These are phyloP conservation scores for Ophiothrix spiculata DNA, from an alignment of 35 echinoderm and acorn worm species.

Conservation along the genomic window DNA sequence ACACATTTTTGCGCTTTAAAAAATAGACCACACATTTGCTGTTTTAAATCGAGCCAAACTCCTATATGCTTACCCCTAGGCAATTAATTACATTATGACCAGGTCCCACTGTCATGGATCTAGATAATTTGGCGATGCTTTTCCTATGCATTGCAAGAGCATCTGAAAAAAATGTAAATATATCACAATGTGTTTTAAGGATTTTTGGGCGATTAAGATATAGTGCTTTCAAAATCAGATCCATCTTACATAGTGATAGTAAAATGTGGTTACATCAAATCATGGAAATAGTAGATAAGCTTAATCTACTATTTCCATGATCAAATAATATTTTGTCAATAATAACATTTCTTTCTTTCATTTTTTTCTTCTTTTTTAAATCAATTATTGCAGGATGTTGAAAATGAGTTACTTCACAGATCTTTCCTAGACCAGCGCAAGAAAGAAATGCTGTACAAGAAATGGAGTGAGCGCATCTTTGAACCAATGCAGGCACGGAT, in stretches of 20 bases:
- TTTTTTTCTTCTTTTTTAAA: neutral
- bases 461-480: slow-evolving; percentile 83
- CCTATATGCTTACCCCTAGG: neutral
- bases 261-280: neutral
- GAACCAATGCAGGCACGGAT: slow-evolving; percentile 75
- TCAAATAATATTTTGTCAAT: neutral
- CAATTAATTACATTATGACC: neutral
- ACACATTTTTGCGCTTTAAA: too few relatives aligned
- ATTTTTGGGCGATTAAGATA: neutral
- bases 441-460: slow-evolving; percentile 97
- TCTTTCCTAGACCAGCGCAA: slow-evolving; percentile 83
- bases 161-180: neutral
- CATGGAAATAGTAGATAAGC: neutral
- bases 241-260: neutral
- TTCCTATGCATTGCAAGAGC: too few relatives aligned
- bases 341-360: neutral
- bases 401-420: slow-evolving; percentile 80
- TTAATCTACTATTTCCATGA: too few relatives aligned
- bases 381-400: slow-evolving; percentile 62
- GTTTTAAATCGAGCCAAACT: too few relatives aligned
- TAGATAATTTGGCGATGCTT: too few relatives aligned
- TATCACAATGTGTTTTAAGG: neutral
- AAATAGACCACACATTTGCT: too few relatives aligned
- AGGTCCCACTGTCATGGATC: neutral
- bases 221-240: neutral